phyloP scores from a whole-genome alignment of 2,113 vertebrate species.

The Onychostruthus taczanowskii region DNA sequence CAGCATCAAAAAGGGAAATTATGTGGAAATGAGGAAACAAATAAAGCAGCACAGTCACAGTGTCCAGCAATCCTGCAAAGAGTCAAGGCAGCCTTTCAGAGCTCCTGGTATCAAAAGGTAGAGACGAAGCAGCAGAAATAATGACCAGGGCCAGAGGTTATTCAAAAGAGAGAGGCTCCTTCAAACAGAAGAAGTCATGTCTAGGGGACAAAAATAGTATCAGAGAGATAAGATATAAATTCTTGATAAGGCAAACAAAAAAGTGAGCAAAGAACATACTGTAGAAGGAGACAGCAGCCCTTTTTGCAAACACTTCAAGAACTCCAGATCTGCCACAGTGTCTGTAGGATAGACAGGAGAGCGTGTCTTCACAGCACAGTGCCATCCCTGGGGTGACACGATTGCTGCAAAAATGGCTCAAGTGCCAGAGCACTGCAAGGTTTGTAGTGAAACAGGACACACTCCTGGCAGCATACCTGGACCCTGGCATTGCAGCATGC shows the following conservation, averaged over 20 bases:
- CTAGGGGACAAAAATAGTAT: background rate
- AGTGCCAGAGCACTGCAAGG: fast-evolving
- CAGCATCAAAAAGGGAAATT: background rate
- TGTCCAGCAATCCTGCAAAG: background rate
- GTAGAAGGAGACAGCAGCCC: background rate
- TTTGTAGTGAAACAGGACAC: background rate
- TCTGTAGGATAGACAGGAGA: fast-evolving
- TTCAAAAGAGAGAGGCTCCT: background rate
- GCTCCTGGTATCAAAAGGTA: background rate
- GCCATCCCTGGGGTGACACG: fast-evolving
- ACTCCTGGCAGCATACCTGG: fast-evolving
- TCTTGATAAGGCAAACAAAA: background rate
- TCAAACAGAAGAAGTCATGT: background rate
- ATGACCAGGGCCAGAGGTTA: background rate
- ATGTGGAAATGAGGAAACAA: background rate
- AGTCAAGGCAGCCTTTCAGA: background rate
- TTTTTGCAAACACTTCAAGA: background rate
- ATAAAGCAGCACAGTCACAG: background rate
- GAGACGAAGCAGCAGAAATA: background rate
- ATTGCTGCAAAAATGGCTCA: background rate
- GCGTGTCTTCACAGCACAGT: fast-evolving
- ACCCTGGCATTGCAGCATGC: background rate
- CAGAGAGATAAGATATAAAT: background rate
- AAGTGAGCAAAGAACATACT: background rate
- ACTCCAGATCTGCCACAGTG: background rate